phyloP scores from a whole-genome alignment of 2,888 invertebrate species.

The Meteorus colon region DNA sequence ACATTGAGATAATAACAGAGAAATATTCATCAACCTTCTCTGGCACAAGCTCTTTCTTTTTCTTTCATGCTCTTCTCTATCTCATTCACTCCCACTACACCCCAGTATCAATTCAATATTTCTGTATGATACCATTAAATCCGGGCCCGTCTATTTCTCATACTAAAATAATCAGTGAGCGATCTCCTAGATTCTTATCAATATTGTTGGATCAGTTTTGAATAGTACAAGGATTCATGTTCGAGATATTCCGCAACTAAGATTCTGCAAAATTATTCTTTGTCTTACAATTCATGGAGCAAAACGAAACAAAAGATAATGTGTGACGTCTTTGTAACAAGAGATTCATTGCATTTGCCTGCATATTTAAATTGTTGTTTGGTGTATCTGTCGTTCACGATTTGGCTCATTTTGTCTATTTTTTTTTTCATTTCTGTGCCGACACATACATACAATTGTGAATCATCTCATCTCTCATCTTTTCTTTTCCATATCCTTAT shows the following conservation, averaged over 20 bases:
- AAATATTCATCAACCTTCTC: slow-evolving; percentile 21
- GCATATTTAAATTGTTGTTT: slow-evolving; percentile 47
- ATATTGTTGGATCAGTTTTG: slow-evolving; percentile 24
- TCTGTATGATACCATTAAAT: slow-evolving; percentile 24
- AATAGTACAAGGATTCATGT: slow-evolving; percentile 39
- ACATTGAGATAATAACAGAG: slow-evolving; percentile 25
- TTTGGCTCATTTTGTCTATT: slow-evolving; percentile 26
- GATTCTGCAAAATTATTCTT: neutral
- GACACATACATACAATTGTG: slow-evolving; percentile 28
- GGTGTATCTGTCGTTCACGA: slow-evolving; percentile 37
- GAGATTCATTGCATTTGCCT: slow-evolving; percentile 59
- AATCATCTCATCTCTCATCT: slow-evolving; percentile 37
- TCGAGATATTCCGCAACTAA: slow-evolving; percentile 23
- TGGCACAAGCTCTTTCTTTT: slow-evolving; percentile 35
- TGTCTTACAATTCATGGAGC: slow-evolving; percentile 1
- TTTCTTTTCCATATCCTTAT: slow-evolving; percentile 29
- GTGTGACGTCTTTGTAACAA: slow-evolving; percentile 20
- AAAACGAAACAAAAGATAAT: neutral
- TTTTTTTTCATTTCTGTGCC: slow-evolving; percentile 21
- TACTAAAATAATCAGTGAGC: slow-evolving; percentile 61
- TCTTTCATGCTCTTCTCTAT: slow-evolving; percentile 32
- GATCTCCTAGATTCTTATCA: slow-evolving; percentile 46
- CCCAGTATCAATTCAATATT: slow-evolving; percentile 30
- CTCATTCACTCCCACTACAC: slow-evolving; percentile 11
- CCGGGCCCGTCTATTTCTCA: slow-evolving; percentile 42